These are phyloP conservation scores for Samia ricini DNA, from an alignment of 1,140 invertebrate genomes.

Conservation along the genomic window DNA sequence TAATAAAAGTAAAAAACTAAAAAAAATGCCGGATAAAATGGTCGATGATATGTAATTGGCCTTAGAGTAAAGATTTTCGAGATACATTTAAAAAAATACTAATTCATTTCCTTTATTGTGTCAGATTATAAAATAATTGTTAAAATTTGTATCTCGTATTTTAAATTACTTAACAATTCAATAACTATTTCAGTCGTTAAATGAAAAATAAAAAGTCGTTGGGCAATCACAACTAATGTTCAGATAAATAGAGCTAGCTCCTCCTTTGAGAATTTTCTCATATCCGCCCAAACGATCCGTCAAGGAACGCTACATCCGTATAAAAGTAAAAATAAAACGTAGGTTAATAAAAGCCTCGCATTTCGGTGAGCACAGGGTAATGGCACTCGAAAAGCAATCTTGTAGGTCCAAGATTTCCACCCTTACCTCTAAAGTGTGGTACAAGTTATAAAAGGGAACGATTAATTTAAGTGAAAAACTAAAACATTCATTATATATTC, in stretches of 20 bases:
- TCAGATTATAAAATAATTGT: too few species aligned
- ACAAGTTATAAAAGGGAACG: slow-evolving; percentile 26
- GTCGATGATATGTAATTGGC: too few species aligned
- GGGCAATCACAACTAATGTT: background rate
- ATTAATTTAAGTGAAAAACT: too few species aligned
- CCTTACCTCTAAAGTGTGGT: slow-evolving; percentile 32
- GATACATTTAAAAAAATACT: too few species aligned
- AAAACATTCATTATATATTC: too few species aligned
- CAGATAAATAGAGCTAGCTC: background rate
- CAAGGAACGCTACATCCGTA: background rate
- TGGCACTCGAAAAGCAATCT: slow-evolving; percentile 69
- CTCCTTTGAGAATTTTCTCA: background rate
- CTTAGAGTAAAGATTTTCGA: too few species aligned
- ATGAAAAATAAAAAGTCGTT: background rate
- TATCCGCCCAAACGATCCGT: background rate
- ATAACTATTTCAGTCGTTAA: background rate
- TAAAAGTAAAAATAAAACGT: slow-evolving; percentile 24
- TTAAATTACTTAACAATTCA: too few species aligned
- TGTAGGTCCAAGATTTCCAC: slow-evolving; percentile 50
- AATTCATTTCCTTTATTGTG: too few species aligned
- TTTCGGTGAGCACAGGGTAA: slow-evolving; percentile 55
- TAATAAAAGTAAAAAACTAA: too few species aligned
- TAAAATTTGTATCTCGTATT: too few species aligned
- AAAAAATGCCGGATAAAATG: too few species aligned
- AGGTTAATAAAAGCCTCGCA: slow-evolving; percentile 61